A percentile compares a stretch with the other conserved stretches of the same genome.
These are phyloP conservation scores for Auanema sp. DNA, from an alignment of 2,888 invertebrate species.

Conservation along the genomic window DNA sequence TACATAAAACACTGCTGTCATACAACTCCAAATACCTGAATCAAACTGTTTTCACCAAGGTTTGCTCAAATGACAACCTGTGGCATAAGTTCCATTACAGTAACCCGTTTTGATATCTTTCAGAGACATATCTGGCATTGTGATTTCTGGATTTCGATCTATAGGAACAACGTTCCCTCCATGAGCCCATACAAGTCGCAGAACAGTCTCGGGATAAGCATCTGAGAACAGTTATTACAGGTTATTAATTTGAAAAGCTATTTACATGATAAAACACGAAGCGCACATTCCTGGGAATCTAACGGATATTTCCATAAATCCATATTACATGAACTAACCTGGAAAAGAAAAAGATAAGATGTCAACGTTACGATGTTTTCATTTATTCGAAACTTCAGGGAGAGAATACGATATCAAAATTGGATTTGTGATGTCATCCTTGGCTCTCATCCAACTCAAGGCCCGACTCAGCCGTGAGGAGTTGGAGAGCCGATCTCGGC, in stretches of 20 bases:
- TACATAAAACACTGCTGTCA: conserved; percentile 69
- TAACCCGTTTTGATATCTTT: conserved; percentile 50
- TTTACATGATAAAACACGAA: conserved; percentile 67
- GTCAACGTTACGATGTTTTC: no score
- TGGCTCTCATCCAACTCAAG: no score
- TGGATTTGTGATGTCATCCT: no score
- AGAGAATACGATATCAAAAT: no score
- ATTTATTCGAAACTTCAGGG: no score
- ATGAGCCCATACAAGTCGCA: conserved; percentile 57
- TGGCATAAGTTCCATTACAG: conserved; percentile 63
- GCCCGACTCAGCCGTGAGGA: no score
- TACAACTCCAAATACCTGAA: conserved; percentile 68
- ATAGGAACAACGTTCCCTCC: conserved; percentile 50
- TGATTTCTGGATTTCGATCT: conserved; percentile 58
- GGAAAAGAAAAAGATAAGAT: no score
- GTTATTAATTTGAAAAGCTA: conserved; percentile 1
- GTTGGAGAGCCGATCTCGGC: no score
- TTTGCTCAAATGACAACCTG: conserved; percentile 36
- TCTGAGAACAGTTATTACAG: conserved; percentile 30
- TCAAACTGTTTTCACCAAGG: conserved; percentile 4
- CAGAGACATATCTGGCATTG: conserved; percentile 62
- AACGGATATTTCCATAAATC: conserved; percentile 62
- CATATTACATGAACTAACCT: conserved; percentile 52
- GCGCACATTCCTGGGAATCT: conserved; percentile 68
- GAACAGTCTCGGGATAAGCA: conserved; percentile 61